A percentile compares a stretch with the other conserved stretches of the same genome.
phyloP scores from a whole-genome alignment of 2,888 invertebrate genomes.

The Cheilosia pagana region DNA sequence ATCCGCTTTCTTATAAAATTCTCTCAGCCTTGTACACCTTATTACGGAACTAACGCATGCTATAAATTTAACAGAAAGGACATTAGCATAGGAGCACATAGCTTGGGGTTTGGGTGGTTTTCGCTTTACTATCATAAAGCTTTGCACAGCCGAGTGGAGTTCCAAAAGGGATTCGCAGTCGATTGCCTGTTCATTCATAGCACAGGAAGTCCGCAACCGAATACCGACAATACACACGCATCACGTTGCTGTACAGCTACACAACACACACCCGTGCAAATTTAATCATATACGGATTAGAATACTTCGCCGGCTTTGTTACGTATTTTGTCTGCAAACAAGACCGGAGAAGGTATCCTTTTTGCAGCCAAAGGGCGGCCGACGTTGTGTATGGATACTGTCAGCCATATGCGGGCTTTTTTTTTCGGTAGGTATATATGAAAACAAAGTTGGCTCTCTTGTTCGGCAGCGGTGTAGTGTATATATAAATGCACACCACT shows the following conservation, averaged over 20 bases:
- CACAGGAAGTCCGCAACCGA: constrained; percentile 15
- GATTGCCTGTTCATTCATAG: constrained; percentile 56
- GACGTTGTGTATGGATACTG: constrained; percentile 4
- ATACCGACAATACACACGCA: constrained; percentile 18
- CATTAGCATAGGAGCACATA: constrained; percentile 25
- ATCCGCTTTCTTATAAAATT: constrained; percentile 11
- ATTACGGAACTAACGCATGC: constrained; percentile 37
- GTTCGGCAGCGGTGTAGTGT: not conserved
- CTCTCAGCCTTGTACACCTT: constrained; percentile 5
- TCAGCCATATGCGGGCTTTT: constrained; percentile 13
- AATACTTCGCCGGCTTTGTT: constrained; percentile 23
- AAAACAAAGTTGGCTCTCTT: constrained; percentile 4
- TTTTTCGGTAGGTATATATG: not conserved
- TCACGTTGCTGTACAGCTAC: not conserved
- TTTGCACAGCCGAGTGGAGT: constrained; percentile 26
- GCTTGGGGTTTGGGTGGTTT: not conserved
- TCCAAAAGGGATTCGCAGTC: constrained; percentile 38
- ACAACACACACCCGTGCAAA: not conserved
- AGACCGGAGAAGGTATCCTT: constrained; percentile 26
- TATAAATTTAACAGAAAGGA: constrained; percentile 56
- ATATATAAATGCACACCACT: constrained; percentile 14
- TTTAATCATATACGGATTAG: constrained; percentile 29
- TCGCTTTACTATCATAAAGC: constrained; percentile 29
- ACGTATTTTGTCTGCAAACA: constrained; percentile 42
- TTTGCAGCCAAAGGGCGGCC: constrained; percentile 43